Percentiles rank a stretch among this genome's conserved stretches.
Conservation (phyloP, 2,888 invertebrate species). For the Euclidia mi region DNA sequence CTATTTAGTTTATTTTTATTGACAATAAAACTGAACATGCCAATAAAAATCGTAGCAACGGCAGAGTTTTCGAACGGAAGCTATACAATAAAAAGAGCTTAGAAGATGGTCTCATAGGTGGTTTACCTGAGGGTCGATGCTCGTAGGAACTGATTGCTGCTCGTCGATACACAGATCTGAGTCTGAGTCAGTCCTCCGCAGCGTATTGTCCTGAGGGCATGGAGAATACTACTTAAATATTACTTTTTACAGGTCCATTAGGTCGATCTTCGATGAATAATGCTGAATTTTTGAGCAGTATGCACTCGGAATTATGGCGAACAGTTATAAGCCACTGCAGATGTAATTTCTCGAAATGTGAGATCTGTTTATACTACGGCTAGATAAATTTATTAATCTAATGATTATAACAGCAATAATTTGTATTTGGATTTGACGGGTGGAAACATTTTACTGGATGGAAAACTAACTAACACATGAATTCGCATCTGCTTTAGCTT, state of each 20-base stretch:
- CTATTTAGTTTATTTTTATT: neutral
- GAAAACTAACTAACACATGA: too few species aligned
- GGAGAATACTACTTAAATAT: constrained; percentile 9
- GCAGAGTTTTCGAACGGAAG: constrained; percentile 18
- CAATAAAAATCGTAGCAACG: constrained; percentile 32
- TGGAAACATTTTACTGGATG: too few species aligned
- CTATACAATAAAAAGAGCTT: constrained; percentile 16
- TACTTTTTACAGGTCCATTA: neutral
- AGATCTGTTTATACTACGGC: too few species aligned
- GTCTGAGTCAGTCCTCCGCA: constrained; percentile 94
- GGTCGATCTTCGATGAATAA: neutral
- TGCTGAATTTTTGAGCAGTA: too few species aligned
- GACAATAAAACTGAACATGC: constrained; percentile 15
- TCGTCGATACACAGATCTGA: constrained; percentile 97
- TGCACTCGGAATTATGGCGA: too few species aligned
- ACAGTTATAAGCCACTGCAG: too few species aligned
- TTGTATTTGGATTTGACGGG: too few species aligned
- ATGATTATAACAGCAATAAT: too few species aligned
- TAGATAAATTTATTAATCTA: too few species aligned
- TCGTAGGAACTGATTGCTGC: constrained; percentile 77
- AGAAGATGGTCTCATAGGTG: constrained; percentile 7
- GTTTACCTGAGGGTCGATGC: constrained; percentile 85
- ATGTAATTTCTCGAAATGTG: too few species aligned
- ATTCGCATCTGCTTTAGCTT: too few species aligned
- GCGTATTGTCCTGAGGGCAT: constrained; percentile 90